These are phyloP conservation scores for Neopelma chrysocephalum DNA, from an alignment of 2,797 vertebrate genomes.

Conservation along the genomic window DNA sequence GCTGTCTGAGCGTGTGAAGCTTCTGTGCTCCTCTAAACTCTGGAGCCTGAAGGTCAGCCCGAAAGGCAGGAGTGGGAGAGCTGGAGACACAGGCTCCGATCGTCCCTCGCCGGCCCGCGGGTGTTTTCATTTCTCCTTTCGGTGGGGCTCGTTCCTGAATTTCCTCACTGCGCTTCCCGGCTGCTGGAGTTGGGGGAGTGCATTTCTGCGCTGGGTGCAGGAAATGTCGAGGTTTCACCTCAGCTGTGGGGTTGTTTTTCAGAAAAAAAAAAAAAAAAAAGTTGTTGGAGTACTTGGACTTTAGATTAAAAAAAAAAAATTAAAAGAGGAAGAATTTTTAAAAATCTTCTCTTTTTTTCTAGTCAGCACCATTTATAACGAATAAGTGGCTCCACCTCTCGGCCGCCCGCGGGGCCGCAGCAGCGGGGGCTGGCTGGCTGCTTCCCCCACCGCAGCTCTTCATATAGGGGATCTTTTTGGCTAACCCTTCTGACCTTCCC, in stretches of 20 bases:
- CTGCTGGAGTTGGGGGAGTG: too few species aligned
- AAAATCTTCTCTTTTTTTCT: not conserved
- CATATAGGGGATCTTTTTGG: fast-evolving
- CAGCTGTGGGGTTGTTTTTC: not conserved
- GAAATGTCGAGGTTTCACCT: not conserved
- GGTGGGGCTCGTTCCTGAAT: fast-evolving
- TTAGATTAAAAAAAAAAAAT: not conserved
- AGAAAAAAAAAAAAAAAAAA: too few species aligned
- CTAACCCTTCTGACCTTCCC: not conserved
- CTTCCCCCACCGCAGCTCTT: not conserved
- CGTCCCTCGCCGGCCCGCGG: fast-evolving
- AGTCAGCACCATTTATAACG: not conserved
- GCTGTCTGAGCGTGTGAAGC: not conserved
- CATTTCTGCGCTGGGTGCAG: too few species aligned
- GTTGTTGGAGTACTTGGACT: not conserved
- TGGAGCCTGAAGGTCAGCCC: not conserved
- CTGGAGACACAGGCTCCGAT: not conserved
- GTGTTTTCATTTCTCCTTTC: not conserved
- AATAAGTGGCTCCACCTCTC: not conserved
- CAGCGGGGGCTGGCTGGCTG: not conserved
- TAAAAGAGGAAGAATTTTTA: not conserved
- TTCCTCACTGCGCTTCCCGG: fast-evolving
- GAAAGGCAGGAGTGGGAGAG: not conserved
- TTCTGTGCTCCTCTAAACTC: fast-evolving
- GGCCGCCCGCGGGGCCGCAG: not conserved